Percentiles rank a stretch among this genome's conserved stretches.
phyloP scores from a whole-genome alignment of 2,888 invertebrate genomes.

The Linnaemya vulpina region DNA sequence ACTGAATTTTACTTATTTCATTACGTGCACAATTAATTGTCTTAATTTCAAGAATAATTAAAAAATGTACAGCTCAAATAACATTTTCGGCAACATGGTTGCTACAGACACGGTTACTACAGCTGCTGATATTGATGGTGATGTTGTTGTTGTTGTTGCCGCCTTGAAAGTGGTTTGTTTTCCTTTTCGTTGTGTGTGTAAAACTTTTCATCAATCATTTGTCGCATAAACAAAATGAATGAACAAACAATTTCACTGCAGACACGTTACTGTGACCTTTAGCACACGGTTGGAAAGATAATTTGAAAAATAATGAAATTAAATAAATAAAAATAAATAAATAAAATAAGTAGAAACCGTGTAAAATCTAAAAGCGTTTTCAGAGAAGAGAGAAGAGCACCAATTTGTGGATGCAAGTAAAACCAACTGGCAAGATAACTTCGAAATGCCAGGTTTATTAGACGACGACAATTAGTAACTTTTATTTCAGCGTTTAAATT shows the following conservation, averaged over 20 bases:
- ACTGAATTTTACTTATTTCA: too few relatives aligned
- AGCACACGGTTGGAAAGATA: not conserved
- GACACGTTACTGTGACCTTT: conserved; percentile 15
- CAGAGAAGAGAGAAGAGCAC: not conserved
- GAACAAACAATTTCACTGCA: not conserved
- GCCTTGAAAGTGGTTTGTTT: not conserved
- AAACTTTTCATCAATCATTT: conserved; percentile 32
- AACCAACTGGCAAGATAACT: not conserved
- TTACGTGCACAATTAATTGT: too few relatives aligned
- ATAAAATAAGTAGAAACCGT: not conserved
- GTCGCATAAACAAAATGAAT: conserved; percentile 2
- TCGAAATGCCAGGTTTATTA: not conserved
- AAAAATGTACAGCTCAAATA: too few relatives aligned
- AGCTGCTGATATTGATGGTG: not conserved
- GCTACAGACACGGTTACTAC: not conserved
- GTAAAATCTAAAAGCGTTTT: not conserved
- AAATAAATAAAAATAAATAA: not conserved
- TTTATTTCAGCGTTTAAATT: not conserved
- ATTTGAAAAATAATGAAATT: not conserved
- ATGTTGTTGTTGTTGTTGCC: not conserved
- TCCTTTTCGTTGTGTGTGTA: not conserved
- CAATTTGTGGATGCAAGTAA: not conserved
- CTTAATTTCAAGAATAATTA: too few relatives aligned
- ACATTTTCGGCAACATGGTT: too few relatives aligned
- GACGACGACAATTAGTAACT: not conserved